Evolutionary conservation across 2,797 vertebrate species (phyloP), one percentile per base, ranked within the genome.

Genomic region (Trachurus trachurus): DNA sequence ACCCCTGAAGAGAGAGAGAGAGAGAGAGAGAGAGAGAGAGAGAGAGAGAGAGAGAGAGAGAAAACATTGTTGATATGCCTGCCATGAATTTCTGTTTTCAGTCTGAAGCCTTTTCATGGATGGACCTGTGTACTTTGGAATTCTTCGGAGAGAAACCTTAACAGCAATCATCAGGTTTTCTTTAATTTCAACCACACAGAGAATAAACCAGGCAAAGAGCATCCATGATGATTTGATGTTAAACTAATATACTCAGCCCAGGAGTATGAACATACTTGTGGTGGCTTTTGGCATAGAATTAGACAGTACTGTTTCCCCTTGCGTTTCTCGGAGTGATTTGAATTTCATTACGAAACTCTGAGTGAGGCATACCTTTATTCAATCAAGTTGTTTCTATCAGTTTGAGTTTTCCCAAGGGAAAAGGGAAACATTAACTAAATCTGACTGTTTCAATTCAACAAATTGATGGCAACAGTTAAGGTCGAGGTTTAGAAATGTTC

Each of bases 41-140:
- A 37, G 8, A 37, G 84, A 89, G n/a, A 6, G 8, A 37, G 8
- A 37, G 8, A 37, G 2, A 2, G 8, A 37, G 8, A 37, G 84
- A 89, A 92, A 91, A 87, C 78, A 90, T 74, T 88, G 88, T 93
- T 93, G 88, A 94, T 91, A 94, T 95, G 91, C 82, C 80, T 90
- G 88, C 88, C 84, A 92, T 91, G 89, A 85, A 88, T 71, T 45
- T 67, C 42, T 73, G 68, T 67, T 72, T 72, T 63, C 54, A 82
- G 75, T 80, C 56, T 72, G 78, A 86, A 85, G 75, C 45, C 52
- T 81, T 83, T 84, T 83, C 59, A 76, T 77, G 73, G 69, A 60
- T 69, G 47, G 66, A 57, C 54, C 49, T 81, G 57, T 77, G 67
- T 57, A 47, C 73, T 80, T 34, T 52, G 76, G 75, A 85, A 78